Conservation (phyloP, 2,888 invertebrate genomes). For the Parascotia fuliginaria region DNA sequence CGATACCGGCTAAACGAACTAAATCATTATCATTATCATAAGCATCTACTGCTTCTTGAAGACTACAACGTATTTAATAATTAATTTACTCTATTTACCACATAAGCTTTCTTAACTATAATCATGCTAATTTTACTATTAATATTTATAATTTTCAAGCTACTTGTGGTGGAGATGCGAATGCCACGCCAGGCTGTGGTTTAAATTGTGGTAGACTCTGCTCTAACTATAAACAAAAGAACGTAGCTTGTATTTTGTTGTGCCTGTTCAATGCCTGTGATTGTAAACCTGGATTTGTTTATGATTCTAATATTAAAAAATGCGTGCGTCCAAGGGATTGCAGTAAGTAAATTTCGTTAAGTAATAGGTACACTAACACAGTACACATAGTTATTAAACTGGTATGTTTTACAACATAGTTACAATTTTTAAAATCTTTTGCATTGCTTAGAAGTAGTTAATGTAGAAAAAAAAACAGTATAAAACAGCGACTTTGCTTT, state of each 20-base stretch:
- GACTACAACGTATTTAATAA: no score
- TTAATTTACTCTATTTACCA: no score
- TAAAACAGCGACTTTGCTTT: no score
- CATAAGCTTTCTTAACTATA: background rate
- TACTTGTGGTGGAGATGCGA: slow-evolving; percentile 32
- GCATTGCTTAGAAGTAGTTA: no score
- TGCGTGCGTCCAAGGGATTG: slow-evolving; percentile 25
- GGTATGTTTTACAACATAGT: no score
- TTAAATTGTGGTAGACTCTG: slow-evolving; percentile 26
- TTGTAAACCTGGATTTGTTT: slow-evolving; percentile 32
- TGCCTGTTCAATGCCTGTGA: slow-evolving; percentile 26
- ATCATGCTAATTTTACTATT: background rate
- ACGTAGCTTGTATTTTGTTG: slow-evolving; percentile 5
- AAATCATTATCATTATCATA: no score
- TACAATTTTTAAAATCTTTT: no score
- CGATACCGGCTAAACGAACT: no score
- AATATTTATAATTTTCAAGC: slow-evolving; percentile 10
- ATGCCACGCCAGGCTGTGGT: slow-evolving; percentile 18
- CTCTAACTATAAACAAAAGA: slow-evolving; percentile 14
- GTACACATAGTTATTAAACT: no score
- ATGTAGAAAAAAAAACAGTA: no score
- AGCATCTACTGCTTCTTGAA: no score
- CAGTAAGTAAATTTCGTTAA: slow-evolving; percentile 11
- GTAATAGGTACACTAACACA: no score
- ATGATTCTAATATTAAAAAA: slow-evolving; percentile 15